Evolutionary conservation across 2,888 invertebrate genomes (phyloP).

Genomic region (Deilephila elpenor): DNA sequence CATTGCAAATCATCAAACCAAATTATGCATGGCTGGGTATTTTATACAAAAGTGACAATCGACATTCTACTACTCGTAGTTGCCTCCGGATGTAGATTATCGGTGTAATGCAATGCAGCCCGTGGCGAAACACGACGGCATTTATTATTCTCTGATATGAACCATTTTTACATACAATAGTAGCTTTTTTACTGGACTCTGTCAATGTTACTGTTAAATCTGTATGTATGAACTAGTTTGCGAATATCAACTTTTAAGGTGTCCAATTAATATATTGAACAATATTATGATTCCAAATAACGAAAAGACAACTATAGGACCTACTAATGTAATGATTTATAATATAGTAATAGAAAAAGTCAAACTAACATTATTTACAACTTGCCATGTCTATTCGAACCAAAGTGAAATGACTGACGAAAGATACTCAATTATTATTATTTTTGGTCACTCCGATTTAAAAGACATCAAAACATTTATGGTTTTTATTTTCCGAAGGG

Average conservation of each 20-base stretch:
- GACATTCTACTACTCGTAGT: too few relatives aligned
- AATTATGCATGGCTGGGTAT: too few relatives aligned
- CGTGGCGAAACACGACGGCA: background rate
- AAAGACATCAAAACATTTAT: too few relatives aligned
- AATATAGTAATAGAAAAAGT: background rate
- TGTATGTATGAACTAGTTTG: background rate
- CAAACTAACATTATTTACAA: slow-evolving; percentile 16
- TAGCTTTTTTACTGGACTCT: slow-evolving; percentile 1
- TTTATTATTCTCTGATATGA: background rate
- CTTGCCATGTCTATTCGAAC: slow-evolving; percentile 32
- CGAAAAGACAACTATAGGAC: background rate
- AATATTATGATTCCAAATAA: background rate
- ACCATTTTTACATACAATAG: background rate
- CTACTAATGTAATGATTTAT: background rate
- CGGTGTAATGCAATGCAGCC: background rate
- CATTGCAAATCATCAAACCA: background rate
- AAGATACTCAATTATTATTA: slow-evolving; percentile 5
- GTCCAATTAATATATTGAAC: background rate
- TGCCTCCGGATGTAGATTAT: background rate
- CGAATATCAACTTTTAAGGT: background rate
- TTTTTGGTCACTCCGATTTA: background rate
- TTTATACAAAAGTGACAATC: too few relatives aligned
- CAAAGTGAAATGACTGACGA: slow-evolving; percentile 33
- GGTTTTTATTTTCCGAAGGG: too few relatives aligned
- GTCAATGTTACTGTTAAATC: background rate